A percentile compares a stretch with the other conserved stretches of the same genome.
Conservation (phyloP, 2,113 vertebrate genomes). For the Microcebus jonahi region DNA sequence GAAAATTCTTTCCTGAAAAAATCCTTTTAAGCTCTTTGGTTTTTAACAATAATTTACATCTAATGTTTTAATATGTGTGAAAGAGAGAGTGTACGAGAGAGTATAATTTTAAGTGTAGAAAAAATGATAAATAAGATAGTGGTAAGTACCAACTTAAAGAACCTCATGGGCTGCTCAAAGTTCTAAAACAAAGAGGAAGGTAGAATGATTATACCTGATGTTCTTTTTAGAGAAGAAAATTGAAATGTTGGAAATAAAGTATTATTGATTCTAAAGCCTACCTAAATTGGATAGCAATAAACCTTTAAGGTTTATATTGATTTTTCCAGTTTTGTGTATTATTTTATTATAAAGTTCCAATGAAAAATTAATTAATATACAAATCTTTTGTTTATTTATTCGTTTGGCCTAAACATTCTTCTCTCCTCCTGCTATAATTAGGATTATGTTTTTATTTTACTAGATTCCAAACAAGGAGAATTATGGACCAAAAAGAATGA, state of each 20-base stretch:
- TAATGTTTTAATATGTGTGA: not conserved
- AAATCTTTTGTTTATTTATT: not conserved
- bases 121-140: not conserved
- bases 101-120: not conserved
- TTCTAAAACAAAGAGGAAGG: not conserved
- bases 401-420: not conserved
- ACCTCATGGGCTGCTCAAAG: not conserved
- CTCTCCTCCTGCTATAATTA: not conserved
- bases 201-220: not conserved
- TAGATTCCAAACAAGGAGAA: not conserved
- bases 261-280: not conserved
- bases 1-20: not conserved
- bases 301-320: not conserved
- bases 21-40: not conserved
- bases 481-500: not conserved
- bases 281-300: not conserved
- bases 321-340: not conserved
- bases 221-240: not conserved
- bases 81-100: not conserved
- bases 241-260: not conserved
- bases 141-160: not conserved
- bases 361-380: not conserved
- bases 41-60: not conserved
- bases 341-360: not conserved
- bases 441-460: not conserved